These are phyloP conservation scores for Eumerus sabulonum DNA, from an alignment of 2,888 invertebrate species.

Conservation along the genomic window DNA sequence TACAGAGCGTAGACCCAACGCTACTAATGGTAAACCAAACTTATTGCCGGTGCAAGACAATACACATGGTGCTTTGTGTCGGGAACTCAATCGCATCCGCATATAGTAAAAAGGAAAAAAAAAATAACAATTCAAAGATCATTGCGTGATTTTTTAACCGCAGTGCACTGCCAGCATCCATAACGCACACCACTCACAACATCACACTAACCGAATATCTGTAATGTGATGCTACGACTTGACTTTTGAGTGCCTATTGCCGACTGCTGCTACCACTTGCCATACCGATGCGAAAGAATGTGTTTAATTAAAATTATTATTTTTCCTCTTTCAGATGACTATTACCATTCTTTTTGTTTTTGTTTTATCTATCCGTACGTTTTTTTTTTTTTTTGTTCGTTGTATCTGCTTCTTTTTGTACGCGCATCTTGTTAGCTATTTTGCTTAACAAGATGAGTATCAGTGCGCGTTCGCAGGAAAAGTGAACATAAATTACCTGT, in stretches of 20 bases:
- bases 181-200: conserved; percentile 42
- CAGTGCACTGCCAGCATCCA: conserved; percentile 21
- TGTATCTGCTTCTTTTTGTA: conserved; percentile 10
- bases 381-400: neutral
- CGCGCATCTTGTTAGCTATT: conserved; percentile 62
- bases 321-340: conserved; percentile 63
- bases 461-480: conserved; percentile 28
- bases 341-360: conserved; percentile 56
- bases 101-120: conserved; percentile 14
- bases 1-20: conserved; percentile 37
- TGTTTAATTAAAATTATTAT: conserved; percentile 68
- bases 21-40: conserved; percentile 1
- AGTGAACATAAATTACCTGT: conserved; percentile 63
- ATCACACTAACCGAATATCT: conserved; percentile 55
- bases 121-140: conserved; percentile 18
- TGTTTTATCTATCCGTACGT: conserved; percentile 1
- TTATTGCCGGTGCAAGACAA: too few relatives aligned
- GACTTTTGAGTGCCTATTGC: conserved; percentile 42
- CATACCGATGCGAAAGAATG: conserved; percentile 63
- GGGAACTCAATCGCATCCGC: conserved; percentile 56
- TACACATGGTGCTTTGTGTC: conserved; percentile 31
- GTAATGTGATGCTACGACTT: conserved; percentile 64
- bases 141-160: conserved; percentile 59
- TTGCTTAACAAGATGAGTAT: conserved; percentile 63
- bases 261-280: neutral